Evolutionary conservation across 2,113 vertebrate species (phyloP), one percentile per base, ranked within the genome.

Genomic region (Corythaeola cristata): DNA sequence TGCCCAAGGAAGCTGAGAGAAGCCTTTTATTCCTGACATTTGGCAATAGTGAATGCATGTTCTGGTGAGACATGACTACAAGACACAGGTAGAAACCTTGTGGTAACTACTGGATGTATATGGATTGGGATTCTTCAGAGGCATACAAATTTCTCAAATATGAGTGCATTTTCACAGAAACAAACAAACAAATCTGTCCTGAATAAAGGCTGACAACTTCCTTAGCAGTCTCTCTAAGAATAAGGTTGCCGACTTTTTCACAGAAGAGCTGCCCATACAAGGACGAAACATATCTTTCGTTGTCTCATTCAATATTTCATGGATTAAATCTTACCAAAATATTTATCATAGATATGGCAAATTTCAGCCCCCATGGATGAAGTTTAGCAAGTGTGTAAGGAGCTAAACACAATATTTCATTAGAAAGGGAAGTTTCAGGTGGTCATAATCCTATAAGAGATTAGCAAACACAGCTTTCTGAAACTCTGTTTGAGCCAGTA

Each of bases 11-110:
- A 78, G 2, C 6, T 9, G 6, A 5, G 5, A 76, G 18, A 1
- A 86, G 4, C 10, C 3, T 44, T 56, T 8, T 15, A 35, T 16
- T 67, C 30, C 20, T 68, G 55, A 16, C 10, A 15, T 66, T 62
- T 59, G 60, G 12, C 0, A 3, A 20, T 5, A 11, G 8, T 12
- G 41, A 74, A 28, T n/a, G 6, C 0, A 0, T 26, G 2, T 44
- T 69, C 55, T 62, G 6, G 12, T 37, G 17, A 55, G 27, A 41
- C 16, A 39, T 26, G 9, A 41, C 33, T 81, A 14, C 23, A 81
- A 69, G 9, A 12, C 22, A 59, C 7, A 67, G 16, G 4, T 30
- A 30, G 49, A 91, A 85, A 78, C 3, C 13, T 59, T 5, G n/a
- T 37, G 5, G 3, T n/a, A 71, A 50, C 26, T 74, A 26, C 21